These are phyloP conservation scores for Petroica traversi DNA, from an alignment of 2,113 vertebrate genomes.

Conservation along the genomic window DNA sequence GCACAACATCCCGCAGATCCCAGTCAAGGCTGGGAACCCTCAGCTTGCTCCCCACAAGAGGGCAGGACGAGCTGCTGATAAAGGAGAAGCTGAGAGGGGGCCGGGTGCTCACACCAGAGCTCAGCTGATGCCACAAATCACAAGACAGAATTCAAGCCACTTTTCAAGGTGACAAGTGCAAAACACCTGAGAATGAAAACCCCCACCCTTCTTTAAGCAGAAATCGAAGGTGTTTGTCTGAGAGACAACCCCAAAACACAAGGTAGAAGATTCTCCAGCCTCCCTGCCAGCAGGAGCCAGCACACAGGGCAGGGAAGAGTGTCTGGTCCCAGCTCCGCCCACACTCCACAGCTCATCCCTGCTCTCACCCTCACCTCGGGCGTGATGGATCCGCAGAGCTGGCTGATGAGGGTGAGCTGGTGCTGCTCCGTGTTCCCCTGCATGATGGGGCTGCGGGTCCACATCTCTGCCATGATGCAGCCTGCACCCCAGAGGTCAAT, in stretches of 20 bases:
- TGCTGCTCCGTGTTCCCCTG: conserved; percentile 98
- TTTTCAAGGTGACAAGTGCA: background rate
- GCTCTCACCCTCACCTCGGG: conserved; percentile 78
- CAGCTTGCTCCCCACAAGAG: background rate
- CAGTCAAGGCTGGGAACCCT: background rate
- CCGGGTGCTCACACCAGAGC: background rate
- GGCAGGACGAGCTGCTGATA: background rate
- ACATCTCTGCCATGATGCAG: conserved; percentile 99
- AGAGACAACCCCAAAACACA: background rate
- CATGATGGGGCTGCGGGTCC: conserved; percentile 99
- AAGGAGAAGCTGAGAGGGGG: background rate
- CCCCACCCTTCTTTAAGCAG: background rate
- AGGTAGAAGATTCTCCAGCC: background rate
- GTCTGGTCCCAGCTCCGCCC: background rate
- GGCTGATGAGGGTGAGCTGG: conserved; percentile 97
- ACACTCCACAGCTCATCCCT: background rate
- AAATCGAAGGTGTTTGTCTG: background rate
- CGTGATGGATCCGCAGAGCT: conserved; percentile 96
- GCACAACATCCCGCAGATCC: background rate
- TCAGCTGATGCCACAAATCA: background rate
- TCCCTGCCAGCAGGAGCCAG: background rate
- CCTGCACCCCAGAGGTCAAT: conserved; percentile 97
- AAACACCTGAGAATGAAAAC: background rate
- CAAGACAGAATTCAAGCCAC: background rate
- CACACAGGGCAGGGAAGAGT: background rate